These are phyloP conservation scores for Eristalinus aeneus DNA, from an alignment of 2,888 invertebrate genomes.

Conservation along the genomic window DNA sequence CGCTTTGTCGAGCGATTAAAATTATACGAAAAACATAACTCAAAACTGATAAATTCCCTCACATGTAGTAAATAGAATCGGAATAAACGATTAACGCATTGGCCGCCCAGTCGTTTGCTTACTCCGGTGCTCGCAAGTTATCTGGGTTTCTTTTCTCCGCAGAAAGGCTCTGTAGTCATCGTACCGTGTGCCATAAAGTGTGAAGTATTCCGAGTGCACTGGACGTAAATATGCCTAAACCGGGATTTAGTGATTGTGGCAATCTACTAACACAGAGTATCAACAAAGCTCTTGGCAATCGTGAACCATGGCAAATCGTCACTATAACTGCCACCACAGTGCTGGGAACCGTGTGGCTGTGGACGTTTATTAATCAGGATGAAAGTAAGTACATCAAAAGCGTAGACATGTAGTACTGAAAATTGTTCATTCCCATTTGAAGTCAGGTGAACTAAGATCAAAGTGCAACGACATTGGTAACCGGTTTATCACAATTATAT, in stretches of 20 bases:
- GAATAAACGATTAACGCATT: no score
- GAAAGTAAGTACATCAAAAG: slow-evolving; percentile 83
- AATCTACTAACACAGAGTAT: slow-evolving; percentile 80
- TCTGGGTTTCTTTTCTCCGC: not conserved
- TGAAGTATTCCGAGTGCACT: not conserved
- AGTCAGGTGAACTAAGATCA: not conserved
- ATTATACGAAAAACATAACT: not conserved
- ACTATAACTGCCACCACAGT: slow-evolving; percentile 89
- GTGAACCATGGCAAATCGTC: slow-evolving; percentile 92
- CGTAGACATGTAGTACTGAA: no score
- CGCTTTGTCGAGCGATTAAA: slow-evolving; percentile 9
- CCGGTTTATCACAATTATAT: not conserved
- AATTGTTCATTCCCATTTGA: not conserved
- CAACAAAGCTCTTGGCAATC: slow-evolving; percentile 84
- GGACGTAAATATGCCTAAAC: not conserved
- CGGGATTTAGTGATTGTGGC: not conserved
- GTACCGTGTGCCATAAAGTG: not conserved
- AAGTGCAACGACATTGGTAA: not conserved
- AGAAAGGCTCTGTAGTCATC: not conserved
- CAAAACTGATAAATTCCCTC: not conserved
- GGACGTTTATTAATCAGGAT: slow-evolving; percentile 86
- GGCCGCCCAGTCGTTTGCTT: not conserved
- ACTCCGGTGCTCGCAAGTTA: slow-evolving; percentile 3
- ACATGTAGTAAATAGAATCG: not conserved
- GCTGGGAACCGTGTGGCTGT: slow-evolving; percentile 87